Evolutionary conservation across 2,797 vertebrate species (phyloP).

Genomic region (Acipenser transmontanus): DNA sequence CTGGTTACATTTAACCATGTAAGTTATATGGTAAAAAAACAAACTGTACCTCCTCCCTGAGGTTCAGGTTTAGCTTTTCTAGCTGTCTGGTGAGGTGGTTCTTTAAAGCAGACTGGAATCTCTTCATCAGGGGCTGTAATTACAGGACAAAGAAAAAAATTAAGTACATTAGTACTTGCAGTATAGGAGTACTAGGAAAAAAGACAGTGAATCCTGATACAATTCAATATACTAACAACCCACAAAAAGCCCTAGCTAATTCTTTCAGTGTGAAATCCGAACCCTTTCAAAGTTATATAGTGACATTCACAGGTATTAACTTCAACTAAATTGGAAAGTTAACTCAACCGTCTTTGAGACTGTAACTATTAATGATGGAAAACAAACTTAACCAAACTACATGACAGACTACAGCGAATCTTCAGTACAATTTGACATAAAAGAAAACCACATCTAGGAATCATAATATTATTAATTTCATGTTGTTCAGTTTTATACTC

Average conservation of each 20-base stretch:
- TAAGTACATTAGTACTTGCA: background rate
- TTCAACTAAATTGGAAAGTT: too few species aligned
- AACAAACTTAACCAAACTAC: too few species aligned
- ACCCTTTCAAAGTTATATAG: too few species aligned
- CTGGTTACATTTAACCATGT: slow-evolving; percentile 2
- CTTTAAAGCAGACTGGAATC: slow-evolving; percentile 73
- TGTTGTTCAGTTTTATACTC: background rate
- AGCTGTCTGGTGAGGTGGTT: slow-evolving; percentile 65
- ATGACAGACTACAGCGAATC: background rate
- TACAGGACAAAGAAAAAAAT: slow-evolving; percentile 11
- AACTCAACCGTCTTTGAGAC: too few species aligned
- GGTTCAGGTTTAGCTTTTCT: slow-evolving; percentile 55
- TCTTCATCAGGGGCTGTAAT: slow-evolving; percentile 72
- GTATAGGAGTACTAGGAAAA: background rate
- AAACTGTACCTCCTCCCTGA: slow-evolving; percentile 68
- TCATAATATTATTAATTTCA: background rate
- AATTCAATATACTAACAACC: background rate
- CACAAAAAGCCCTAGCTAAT: background rate
- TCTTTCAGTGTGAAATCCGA: background rate
- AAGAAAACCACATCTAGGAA: background rate
- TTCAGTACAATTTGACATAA: background rate
- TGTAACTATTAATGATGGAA: too few species aligned
- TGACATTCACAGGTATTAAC: too few species aligned
- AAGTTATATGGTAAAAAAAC: background rate
- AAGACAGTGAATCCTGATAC: background rate